These are phyloP conservation scores for Xerus inauris DNA, from an alignment of 2,113 vertebrate species.

Conservation along the genomic window DNA sequence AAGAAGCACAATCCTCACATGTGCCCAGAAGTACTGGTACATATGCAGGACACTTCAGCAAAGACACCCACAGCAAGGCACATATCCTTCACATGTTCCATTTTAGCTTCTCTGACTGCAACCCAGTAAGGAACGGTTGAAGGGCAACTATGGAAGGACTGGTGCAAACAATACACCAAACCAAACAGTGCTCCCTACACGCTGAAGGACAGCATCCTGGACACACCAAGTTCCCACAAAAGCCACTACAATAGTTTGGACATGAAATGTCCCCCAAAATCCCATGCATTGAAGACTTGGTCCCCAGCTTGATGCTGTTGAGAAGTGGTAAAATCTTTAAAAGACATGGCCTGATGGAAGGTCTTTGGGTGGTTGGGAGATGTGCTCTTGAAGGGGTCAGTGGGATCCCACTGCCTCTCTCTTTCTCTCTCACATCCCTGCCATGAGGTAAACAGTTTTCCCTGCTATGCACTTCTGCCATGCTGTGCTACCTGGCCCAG, in stretches of 20 bases:
- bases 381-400: background rate
- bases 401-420: background rate
- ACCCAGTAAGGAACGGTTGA: fast-evolving
- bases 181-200: background rate
- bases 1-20: too few species aligned
- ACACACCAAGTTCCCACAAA: background rate
- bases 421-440: background rate
- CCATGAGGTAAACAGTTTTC: background rate
- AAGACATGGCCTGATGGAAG: background rate
- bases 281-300: background rate
- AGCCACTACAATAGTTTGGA: background rate
- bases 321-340: background rate
- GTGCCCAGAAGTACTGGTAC: background rate
- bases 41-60: background rate
- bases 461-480: background rate
- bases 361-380: background rate
- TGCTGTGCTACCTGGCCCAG: background rate
- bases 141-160: background rate
- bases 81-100: background rate
- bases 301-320: background rate
- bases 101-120: background rate
- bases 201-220: background rate
- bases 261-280: background rate
- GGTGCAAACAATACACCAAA: too few species aligned
- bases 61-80: background rate